Evolutionary conservation across 2,888 invertebrate genomes (phyloP), one percentile per base, ranked within the genome.

Genomic region (Ophion ventricosus): DNA sequence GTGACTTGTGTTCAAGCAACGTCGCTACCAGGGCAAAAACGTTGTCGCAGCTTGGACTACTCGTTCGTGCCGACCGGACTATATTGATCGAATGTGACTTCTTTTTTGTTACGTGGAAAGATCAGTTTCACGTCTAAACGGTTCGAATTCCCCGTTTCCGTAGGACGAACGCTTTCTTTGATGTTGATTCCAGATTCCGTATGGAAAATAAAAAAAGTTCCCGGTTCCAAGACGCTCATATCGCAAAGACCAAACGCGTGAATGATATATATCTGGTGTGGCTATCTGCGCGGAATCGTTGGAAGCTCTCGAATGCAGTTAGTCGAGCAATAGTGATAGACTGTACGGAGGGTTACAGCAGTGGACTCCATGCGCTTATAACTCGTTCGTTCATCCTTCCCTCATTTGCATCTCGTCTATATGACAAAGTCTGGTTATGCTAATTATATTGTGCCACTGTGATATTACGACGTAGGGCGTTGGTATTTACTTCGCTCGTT

Each of bases 361-460:
- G 64, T 66, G 63, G 49, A 61, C 17, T 56, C 49, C 40, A n/a
- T 64, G 43, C 49, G 54, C 43, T 26, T 74, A 61, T 54, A 66
- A 72, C 70, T 72, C 59, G 43, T 70, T 40, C 76, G 67, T 61
- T 70, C 63, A 25, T 70, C 70, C 23, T 74, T 75, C 29, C 70
- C 67, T 76, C 59, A 69, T 77, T 29, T 57, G 54, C 77, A 54
- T 76, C 75, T 75, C 64, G 74, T 72, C 20, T 75, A 63, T 69
- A 73, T 83, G 79, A 86, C 83, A 81, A 75, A 85, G 81, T 89
- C 89, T 88, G 89, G 89, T 91, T 91, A 91, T 91, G 91, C 87
- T 91, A 89, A 91, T 90, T 89, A 89, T 87, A 89, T 89, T 84
- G 87, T 87, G 86, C 82, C 78, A 76, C 84, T 79, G 86, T 84